A percentile compares a stretch with the other conserved stretches of the same genome.
Evolutionary conservation across 1,140 invertebrate species (phyloP).

Genomic region (Macrosteles quadrilineatus): DNA sequence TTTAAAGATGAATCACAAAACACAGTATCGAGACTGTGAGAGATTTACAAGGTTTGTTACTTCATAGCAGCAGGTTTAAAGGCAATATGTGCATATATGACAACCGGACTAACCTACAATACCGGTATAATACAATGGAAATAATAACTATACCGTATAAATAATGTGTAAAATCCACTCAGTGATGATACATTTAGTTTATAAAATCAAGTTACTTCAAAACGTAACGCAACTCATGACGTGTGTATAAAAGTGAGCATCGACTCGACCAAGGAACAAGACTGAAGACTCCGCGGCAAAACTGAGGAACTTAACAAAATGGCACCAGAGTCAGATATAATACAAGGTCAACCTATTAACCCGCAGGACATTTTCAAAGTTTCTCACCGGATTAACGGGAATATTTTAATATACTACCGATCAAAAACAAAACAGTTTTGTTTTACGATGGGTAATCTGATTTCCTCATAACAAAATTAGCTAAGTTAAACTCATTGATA

Average conservation of each 20-base stretch:
- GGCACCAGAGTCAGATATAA: background rate
- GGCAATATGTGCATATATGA: slow-evolving; percentile 9
- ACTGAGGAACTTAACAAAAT: slow-evolving; percentile 20
- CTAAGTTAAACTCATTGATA: too few relatives aligned
- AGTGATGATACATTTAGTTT: background rate
- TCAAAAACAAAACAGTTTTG: too few relatives aligned
- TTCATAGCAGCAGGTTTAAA: background rate
- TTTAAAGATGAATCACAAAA: too few relatives aligned
- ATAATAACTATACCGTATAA: background rate
- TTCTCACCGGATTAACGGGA: too few relatives aligned
- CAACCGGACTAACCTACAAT: background rate
- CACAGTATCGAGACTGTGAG: too few relatives aligned
- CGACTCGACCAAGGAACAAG: background rate
- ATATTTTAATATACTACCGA: too few relatives aligned
- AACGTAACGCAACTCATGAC: background rate
- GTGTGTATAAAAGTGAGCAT: background rate
- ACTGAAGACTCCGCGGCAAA: background rate
- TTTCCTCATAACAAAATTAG: too few relatives aligned
- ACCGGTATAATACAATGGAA: background rate
- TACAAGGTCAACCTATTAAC: background rate
- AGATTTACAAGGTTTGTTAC: too few relatives aligned
- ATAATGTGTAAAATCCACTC: slow-evolving; percentile 1
- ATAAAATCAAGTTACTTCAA: background rate
- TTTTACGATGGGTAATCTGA: too few relatives aligned
- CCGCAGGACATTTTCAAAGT: too few relatives aligned